Base-by-base conservation (phyloP, 2,888 invertebrate species). In the Caenorhabditis imperialis region DNA sequence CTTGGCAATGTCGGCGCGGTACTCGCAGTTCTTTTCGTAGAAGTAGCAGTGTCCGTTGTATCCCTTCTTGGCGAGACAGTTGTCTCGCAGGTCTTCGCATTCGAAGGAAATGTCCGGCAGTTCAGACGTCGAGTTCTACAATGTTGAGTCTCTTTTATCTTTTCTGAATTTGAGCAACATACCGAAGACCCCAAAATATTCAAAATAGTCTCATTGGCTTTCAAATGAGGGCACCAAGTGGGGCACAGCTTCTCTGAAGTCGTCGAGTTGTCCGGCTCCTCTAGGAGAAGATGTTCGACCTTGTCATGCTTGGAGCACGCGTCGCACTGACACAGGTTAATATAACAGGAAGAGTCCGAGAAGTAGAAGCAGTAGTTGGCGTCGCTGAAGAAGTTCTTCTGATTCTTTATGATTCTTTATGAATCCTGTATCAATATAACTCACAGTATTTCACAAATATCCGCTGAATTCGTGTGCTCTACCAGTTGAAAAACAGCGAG, bases 281-380 rank as follows among this genome's bases (percentile, higher is more conserved):
- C 47, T 10, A 30, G 10, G n/a, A 72, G 48, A 18, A 72, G 33
- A 0, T 16, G n/a, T 20, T 37, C 23, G 23, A 53, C 48, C 14
- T 69, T 40, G 33, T 71, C 63, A 4, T 47, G 44, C 30, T 45
- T 58, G 1, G 62, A 50, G 18, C 65, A 69, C 3, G 60, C 74
- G 14, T 70, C 62, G 48, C 78, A 78, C 30, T 75, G 51, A 48
- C 78, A 78, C 0, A 78, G 51, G 10, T 73, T 69, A 27, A 73
- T 63, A 51, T 78, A 75, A 44, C 78, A 78, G 0, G 63, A 38
- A 1, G 78, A 69, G 16, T 78, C 71, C 22, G 73, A 73, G 47
- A 78, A 78, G 55, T 71, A 78, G 63, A 74, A 76, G 44, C 78
- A 78, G 48, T 71, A 78, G 70, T 78, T 75, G 30, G 72, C 63